Evolutionary conservation across 2,113 vertebrate genomes (phyloP).

Genomic region (Carettochelys insculpta): DNA sequence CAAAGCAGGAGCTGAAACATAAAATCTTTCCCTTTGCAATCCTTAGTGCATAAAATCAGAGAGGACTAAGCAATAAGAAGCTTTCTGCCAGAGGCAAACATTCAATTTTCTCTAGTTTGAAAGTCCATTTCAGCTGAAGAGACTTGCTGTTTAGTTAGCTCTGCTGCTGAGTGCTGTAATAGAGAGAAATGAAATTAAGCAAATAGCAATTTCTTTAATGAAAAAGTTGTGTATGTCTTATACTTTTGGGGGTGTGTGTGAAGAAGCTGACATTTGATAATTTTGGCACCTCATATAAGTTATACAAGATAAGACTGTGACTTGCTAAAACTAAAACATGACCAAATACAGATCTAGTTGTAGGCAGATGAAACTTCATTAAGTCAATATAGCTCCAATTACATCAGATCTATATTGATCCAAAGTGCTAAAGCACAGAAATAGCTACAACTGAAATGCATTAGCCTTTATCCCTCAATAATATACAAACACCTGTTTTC

Average conservation of each 20-base stretch:
- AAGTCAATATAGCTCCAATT: not conserved
- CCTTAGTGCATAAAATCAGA: not conserved
- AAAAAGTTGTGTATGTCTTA: not conserved
- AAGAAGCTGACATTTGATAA: not conserved
- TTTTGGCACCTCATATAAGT: constrained; percentile 10
- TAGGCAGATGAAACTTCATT: not conserved
- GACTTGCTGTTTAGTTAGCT: constrained; percentile 9
- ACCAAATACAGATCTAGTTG: fast-evolving
- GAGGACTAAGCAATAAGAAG: constrained; percentile 1
- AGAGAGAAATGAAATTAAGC: constrained; percentile 24
- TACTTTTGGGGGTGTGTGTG: constrained; percentile 14
- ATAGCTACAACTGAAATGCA: not conserved
- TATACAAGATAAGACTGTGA: not conserved
- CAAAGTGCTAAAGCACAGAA: not conserved
- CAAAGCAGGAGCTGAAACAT: not conserved
- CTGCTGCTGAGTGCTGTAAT: constrained; percentile 33
- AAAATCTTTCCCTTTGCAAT: not conserved
- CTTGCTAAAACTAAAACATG: not conserved
- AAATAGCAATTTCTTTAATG: constrained; percentile 10
- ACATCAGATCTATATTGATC: not conserved
- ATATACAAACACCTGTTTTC: not conserved
- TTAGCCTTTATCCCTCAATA: not conserved
- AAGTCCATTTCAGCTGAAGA: constrained; percentile 41
- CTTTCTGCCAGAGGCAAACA: constrained; percentile 39
- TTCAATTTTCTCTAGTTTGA: constrained; percentile 50